These are phyloP conservation scores for Nasua narica DNA, from an alignment of 2,797 vertebrate genomes.

Conservation along the genomic window DNA sequence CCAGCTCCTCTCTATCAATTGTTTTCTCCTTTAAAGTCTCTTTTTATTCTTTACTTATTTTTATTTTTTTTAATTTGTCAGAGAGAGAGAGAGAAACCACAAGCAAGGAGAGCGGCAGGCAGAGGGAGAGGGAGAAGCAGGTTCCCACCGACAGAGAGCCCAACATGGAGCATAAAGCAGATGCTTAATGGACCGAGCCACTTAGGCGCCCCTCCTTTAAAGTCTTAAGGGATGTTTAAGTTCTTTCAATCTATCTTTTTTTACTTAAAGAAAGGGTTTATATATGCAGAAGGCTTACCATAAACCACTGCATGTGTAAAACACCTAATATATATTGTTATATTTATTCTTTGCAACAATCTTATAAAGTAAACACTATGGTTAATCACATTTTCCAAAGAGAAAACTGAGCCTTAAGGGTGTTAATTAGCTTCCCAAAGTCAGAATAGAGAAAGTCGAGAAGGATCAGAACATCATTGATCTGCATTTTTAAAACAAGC, in stretches of 20 bases:
- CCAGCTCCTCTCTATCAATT: background rate
- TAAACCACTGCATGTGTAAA: background rate
- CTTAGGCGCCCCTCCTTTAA: background rate
- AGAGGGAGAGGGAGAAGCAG: background rate
- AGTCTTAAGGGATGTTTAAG: background rate
- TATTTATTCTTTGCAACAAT: background rate
- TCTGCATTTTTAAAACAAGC: background rate
- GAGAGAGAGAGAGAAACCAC: background rate
- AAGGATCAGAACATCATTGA: background rate
- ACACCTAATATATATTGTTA: background rate
- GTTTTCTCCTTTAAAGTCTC: background rate
- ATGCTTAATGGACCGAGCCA: background rate
- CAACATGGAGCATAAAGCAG: background rate
- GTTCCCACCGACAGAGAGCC: background rate
- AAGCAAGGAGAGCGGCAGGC: background rate
- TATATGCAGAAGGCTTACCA: background rate
- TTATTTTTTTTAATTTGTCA: too few relatives aligned
- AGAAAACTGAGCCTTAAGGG: background rate
- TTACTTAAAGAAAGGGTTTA: background rate
- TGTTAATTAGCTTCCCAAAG: background rate
- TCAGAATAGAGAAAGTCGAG: background rate
- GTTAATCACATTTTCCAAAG: background rate
- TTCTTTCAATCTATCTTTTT: background rate
- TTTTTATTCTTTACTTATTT: background rate
- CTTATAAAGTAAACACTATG: background rate